These are phyloP conservation scores for Jacana jacana DNA, from an alignment of 2,113 vertebrate species.

Conservation along the genomic window DNA sequence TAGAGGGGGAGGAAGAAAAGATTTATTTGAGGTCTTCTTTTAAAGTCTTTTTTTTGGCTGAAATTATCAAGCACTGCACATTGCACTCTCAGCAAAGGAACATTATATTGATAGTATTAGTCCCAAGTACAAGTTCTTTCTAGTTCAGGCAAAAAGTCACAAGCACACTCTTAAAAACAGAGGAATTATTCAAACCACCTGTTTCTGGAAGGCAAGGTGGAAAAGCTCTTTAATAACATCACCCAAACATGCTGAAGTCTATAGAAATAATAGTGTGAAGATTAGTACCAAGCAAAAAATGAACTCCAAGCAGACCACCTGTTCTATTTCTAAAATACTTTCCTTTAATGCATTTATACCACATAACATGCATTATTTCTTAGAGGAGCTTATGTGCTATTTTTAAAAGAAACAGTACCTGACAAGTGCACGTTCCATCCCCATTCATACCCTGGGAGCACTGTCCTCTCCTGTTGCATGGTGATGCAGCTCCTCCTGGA, in stretches of 20 bases:
- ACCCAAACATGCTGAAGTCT: background rate
- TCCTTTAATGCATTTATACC: background rate
- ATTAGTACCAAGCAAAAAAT: background rate
- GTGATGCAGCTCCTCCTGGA: constrained; percentile 75
- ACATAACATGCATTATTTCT: background rate
- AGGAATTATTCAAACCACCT: background rate
- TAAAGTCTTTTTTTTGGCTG: background rate
- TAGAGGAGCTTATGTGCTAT: background rate
- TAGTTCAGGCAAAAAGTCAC: background rate
- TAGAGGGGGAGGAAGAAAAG: background rate
- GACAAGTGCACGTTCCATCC: constrained; percentile 85
- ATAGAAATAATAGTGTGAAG: background rate
- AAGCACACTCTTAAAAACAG: background rate
- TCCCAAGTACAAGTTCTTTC: background rate
- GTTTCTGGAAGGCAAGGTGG: background rate
- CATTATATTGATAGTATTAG: background rate
- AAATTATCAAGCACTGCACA: background rate
- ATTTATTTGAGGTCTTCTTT: background rate
- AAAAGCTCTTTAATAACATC: background rate
- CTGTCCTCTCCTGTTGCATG: constrained; percentile 79
- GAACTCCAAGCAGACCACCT: background rate
- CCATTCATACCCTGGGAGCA: constrained; percentile 86
- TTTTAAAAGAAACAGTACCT: constrained; percentile 66
- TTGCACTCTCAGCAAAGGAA: background rate
- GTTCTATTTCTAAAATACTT: background rate